Conservation (phyloP, 2,797 vertebrate genomes). For the Rhinogobio ventralis region DNA sequence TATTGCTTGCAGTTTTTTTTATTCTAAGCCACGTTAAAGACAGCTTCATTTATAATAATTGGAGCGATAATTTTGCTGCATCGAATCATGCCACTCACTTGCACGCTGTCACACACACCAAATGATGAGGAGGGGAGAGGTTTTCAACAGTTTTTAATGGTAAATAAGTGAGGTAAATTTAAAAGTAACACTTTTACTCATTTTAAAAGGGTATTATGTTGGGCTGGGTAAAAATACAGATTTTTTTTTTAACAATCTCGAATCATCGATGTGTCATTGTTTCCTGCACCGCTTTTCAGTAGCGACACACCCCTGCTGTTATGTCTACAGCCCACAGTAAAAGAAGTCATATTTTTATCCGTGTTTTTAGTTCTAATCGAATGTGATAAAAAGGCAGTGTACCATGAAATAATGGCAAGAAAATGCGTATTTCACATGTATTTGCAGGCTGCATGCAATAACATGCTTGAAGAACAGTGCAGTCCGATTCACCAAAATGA, state of each 20-base stretch:
- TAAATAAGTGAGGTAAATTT: neutral
- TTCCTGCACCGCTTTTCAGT: too few relatives aligned
- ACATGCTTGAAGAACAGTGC: neutral
- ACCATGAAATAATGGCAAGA: neutral
- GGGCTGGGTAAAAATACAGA: neutral
- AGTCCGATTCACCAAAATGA: neutral
- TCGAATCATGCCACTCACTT: neutral
- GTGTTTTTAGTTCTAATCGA: neutral
- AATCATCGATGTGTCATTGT: too few relatives aligned
- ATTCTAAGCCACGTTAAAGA: neutral
- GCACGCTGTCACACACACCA: neutral
- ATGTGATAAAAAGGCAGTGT: neutral
- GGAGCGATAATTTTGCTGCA: neutral
- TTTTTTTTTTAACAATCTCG: neutral
- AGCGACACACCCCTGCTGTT: too few relatives aligned
- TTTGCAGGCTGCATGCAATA: neutral
- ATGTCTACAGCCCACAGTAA: neutral
- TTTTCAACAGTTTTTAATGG: neutral
- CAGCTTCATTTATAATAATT: neutral
- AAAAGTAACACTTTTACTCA: neutral
- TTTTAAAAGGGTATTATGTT: neutral
- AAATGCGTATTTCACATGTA: neutral
- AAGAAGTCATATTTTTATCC: neutral
- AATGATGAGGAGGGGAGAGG: neutral
- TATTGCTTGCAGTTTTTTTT: slow-evolving; percentile 3